Evolutionary conservation across 2,113 vertebrate species (phyloP), one percentile per base, ranked within the genome.

Genomic region (Rissa tridactyla): DNA sequence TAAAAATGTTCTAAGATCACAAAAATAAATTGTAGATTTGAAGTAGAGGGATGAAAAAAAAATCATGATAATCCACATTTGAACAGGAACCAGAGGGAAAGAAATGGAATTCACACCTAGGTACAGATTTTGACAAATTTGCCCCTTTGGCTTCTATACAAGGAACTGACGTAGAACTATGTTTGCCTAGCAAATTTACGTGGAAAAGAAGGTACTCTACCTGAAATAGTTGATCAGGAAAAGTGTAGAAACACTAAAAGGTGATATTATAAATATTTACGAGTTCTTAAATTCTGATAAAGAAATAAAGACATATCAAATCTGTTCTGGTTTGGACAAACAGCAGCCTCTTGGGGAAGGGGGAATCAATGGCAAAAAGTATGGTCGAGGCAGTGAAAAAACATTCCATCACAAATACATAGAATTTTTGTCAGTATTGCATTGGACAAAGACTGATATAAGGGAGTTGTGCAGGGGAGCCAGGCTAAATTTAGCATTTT

Each of bases 291-390:
- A 3, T 84, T 71, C 30, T 76, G 27, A 71, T 66, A 6, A 68
- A 62, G 13, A 44, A 47, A 79, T 66, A 68, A 77, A 66, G 19
- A 2, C 44, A 52, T 32, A 22, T 49, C 40, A 84, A 65, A 38
- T 11, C 1, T 75, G 16, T 66, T 70, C 9, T 44, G 4, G 17
- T 82, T 61, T 8, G 10, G 17, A 70, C 5, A 82, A 73, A 78
- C 1, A n/a, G 6, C 1, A 69, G 20, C 1, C 8, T 68, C 21
- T 66, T 62, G 13, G 1, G 4, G 19, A 73, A 49, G 5, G 3
- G 5, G 3, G 6, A 81, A 57, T n/a, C 61, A 46, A 49, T 57
- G 1, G 22, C 30, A 44, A 40, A 73, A 90, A 30, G 15, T 72
- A 40, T 22, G 6, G 5, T 42, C 36, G 79, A 82, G n/a, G 4